These are phyloP conservation scores for Borostomias antarcticus DNA, from an alignment of 2,797 vertebrate species.

Conservation along the genomic window DNA sequence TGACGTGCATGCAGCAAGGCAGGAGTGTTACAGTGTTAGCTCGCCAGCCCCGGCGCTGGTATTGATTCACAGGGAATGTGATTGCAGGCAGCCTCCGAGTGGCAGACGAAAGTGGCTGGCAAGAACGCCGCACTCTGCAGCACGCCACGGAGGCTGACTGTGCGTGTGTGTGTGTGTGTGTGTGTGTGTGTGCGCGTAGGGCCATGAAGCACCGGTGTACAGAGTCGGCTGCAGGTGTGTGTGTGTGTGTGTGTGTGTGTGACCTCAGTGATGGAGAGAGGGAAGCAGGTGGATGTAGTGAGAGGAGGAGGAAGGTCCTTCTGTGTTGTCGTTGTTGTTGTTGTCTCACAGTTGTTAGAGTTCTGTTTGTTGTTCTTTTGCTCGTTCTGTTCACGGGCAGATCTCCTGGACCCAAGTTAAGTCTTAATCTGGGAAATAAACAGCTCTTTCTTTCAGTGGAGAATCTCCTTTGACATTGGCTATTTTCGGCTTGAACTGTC, in stretches of 20 bases:
- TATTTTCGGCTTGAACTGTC: too few species aligned
- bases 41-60: conserved; percentile 45
- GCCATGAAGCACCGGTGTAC: conserved; percentile 38
- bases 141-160: conserved; percentile 29
- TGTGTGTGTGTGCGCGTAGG: conserved; percentile 39
- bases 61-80: conserved; percentile 71
- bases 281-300: conserved; percentile 18
- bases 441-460: too few species aligned
- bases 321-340: neutral
- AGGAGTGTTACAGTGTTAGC: conserved; percentile 36
- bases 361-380: neutral
- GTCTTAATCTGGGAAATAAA: too few species aligned
- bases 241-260: conserved; percentile 16
- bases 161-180: conserved; percentile 45
- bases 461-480: too few species aligned
- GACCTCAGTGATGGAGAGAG: neutral
- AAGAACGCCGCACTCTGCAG: conserved; percentile 44
- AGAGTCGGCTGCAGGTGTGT: conserved; percentile 43
- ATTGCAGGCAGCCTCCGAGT: conserved; percentile 56
- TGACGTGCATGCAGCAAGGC: conserved; percentile 72
- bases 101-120: conserved; percentile 25
- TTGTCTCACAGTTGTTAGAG: neutral
- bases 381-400: too few species aligned
- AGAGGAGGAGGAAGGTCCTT: conserved; percentile 5
- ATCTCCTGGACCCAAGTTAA: too few species aligned